Evolutionary conservation across 2,888 invertebrate genomes (phyloP).

Genomic region (Ptychoptera contaminata): DNA sequence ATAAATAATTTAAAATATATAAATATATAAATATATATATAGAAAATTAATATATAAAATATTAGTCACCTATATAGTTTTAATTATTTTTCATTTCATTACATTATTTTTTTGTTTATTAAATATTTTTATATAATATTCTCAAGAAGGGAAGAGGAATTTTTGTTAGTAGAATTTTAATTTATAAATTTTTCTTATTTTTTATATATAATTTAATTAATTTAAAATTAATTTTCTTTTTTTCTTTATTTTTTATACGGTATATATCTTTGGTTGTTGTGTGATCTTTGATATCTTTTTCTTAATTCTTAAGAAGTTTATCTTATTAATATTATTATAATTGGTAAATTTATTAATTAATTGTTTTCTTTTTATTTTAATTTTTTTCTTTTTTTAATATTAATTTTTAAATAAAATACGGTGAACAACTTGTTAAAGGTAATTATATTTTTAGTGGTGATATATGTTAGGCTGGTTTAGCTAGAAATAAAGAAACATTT

Average conservation of each 20-base stretch:
- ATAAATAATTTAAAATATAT: too few relatives aligned
- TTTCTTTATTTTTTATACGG: slow-evolving; percentile 10
- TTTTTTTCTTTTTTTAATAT: slow-evolving; percentile 9
- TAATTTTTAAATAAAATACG: slow-evolving; percentile 12
- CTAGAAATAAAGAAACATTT: slow-evolving; percentile 13
- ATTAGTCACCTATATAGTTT: not conserved
- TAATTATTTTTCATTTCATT: not conserved
- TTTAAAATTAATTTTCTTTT: not conserved
- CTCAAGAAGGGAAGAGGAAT: too few relatives aligned
- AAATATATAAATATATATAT: too few relatives aligned
- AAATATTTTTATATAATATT: not conserved
- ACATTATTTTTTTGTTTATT: too few relatives aligned
- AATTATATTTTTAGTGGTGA: slow-evolving; percentile 21
- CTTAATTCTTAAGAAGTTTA: not conserved
- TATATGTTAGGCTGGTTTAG: slow-evolving; percentile 29
- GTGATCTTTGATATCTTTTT: not conserved
- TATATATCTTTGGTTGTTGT: not conserved
- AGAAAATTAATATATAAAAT: too few relatives aligned
- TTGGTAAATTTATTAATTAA: not conserved
- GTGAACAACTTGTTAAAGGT: slow-evolving; percentile 11
- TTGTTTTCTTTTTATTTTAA: slow-evolving; percentile 7
- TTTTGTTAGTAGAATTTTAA: too few relatives aligned
- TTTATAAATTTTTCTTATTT: not conserved
- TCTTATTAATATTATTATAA: not conserved
- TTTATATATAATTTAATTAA: not conserved